These are phyloP conservation scores for Drosophila lacicola DNA, from an alignment of 2,888 invertebrate species.

Conservation along the genomic window DNA sequence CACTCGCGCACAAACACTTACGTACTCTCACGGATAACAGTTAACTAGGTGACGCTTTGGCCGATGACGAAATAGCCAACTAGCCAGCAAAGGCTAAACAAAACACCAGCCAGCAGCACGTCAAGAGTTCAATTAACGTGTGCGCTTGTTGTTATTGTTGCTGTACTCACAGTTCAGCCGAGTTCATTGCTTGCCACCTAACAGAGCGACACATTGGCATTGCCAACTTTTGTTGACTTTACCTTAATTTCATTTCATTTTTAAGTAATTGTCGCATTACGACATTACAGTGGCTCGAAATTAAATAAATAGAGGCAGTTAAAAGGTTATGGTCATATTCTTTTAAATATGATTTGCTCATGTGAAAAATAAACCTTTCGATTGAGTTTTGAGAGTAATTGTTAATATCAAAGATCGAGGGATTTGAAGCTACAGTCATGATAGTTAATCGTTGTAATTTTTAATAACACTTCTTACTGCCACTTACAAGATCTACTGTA, in stretches of 20 bases:
- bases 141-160: conserved; percentile 28
- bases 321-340: not conserved
- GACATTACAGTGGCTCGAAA: conserved; percentile 1
- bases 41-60: conserved; percentile 60
- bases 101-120: conserved; percentile 29
- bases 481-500: too few relatives aligned
- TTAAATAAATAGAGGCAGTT: too few relatives aligned
- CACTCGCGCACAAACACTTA: conserved; percentile 5
- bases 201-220: conserved; percentile 45
- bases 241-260: conserved; percentile 23
- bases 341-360: too few relatives aligned
- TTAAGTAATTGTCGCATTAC: conserved; percentile 14
- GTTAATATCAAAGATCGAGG: too few relatives aligned
- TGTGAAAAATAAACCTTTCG: too few relatives aligned
- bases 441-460: too few relatives aligned
- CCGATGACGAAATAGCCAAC: conserved; percentile 51
- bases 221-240: conserved; percentile 29
- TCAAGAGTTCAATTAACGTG: conserved; percentile 72
- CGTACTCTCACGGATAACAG: conserved; percentile 16
- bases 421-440: too few relatives aligned
- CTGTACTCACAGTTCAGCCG: conserved; percentile 45
- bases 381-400: too few relatives aligned
- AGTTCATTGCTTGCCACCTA: conserved; percentile 55
- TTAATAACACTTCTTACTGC: too few relatives aligned
- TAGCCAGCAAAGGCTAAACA: conserved; percentile 20